A percentile compares a stretch with the other conserved stretches of the same genome.
phyloP scores from a whole-genome alignment of 2,113 vertebrate genomes.

The Menura novaehollandiae region DNA sequence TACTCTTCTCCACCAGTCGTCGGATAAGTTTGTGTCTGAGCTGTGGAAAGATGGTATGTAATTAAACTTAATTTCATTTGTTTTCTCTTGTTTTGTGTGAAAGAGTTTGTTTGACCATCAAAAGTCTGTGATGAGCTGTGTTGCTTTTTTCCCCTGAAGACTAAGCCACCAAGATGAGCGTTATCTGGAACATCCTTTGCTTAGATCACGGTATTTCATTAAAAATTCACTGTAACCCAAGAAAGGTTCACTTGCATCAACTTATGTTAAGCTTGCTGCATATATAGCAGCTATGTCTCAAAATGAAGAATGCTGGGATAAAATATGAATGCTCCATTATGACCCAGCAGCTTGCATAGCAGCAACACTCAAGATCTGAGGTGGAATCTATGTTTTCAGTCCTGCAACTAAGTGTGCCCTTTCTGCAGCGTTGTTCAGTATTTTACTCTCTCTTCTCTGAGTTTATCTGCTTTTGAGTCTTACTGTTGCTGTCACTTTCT shows the following conservation, averaged over 20 bases:
- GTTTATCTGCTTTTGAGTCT: slow-evolving; percentile 48
- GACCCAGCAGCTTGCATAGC: background rate
- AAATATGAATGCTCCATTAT: background rate
- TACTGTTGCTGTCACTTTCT: slow-evolving; percentile 55
- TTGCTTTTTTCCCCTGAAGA: background rate
- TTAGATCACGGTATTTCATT: background rate
- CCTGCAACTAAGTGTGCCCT: background rate
- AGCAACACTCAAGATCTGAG: background rate
- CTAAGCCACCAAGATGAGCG: background rate
- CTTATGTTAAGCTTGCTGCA: background rate
- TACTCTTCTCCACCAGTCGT: slow-evolving; percentile 91
- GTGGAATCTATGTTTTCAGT: background rate
- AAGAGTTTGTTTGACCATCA: background rate
- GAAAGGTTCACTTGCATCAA: background rate
- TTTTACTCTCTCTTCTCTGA: slow-evolving; percentile 32
- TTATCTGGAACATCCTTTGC: background rate
- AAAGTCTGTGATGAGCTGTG: background rate
- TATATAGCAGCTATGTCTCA: background rate
- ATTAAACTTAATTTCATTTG: slow-evolving; percentile 9
- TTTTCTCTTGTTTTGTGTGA: background rate
- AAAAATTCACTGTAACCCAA: background rate
- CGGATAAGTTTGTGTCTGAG: slow-evolving; percentile 95
- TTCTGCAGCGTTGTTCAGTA: background rate
- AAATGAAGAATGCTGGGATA: background rate
- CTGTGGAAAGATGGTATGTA: slow-evolving; percentile 96